These are phyloP conservation scores for Percopsis transmontana DNA, from an alignment of 2,113 vertebrate species.

Conservation along the genomic window DNA sequence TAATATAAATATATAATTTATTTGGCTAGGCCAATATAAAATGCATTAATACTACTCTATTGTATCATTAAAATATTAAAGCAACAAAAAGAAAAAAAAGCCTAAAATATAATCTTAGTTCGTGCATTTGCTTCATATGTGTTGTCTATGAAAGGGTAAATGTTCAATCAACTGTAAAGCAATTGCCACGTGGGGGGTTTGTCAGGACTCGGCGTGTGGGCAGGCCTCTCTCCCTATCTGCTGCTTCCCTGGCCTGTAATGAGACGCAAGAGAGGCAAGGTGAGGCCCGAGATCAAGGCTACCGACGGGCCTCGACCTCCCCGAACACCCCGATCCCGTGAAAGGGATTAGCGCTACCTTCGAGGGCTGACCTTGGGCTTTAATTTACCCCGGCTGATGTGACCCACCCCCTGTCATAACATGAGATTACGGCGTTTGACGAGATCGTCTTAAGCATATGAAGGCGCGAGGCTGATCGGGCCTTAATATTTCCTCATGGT, in stretches of 20 bases:
- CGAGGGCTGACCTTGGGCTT: conserved; percentile 25
- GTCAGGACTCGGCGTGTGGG: conserved; percentile 2
- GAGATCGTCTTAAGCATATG: neutral
- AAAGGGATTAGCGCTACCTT: neutral
- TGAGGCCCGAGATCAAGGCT: conserved; percentile 36
- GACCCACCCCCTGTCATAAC: conserved; percentile 34
- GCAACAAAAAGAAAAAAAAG: no score
- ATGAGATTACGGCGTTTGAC: conserved; percentile 15
- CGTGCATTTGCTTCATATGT: no score
- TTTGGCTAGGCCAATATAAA: no score
- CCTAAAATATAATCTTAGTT: no score
- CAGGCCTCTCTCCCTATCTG: neutral
- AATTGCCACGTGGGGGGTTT: no score
- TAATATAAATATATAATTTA: no score
- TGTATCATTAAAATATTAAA: no score
- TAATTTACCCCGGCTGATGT: conserved; percentile 18
- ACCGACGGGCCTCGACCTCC: conserved; percentile 24
- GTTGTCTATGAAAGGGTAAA: no score
- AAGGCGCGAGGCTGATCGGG: neutral
- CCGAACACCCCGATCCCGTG: neutral
- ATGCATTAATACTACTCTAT: no score
- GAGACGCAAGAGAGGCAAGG: conserved; percentile 10
- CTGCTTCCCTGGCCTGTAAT: conserved; percentile 4
- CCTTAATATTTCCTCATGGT: no score
- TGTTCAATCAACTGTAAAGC: no score